Base-by-base conservation (phyloP, 2,113 vertebrate species). In the Indri indri region DNA sequence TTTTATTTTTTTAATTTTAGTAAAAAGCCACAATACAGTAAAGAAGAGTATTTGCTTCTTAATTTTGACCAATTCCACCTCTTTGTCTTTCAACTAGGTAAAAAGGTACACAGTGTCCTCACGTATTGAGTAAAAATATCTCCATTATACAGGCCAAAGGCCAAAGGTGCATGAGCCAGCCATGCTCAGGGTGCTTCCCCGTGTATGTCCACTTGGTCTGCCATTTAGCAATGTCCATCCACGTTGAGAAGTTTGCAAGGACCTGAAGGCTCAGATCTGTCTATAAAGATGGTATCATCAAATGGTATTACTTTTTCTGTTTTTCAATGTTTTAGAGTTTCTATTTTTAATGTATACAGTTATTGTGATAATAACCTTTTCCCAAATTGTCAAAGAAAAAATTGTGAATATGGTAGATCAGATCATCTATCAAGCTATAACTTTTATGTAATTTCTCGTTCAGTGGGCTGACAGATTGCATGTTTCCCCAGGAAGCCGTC, bases 311-410 rank as follows among this genome's bases (percentile, higher is more conserved):
- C 18, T 79, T 85, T 93, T 74, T 92, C 30, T 93, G 42, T 30
- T 88, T 91, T 81, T 76, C 13, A 37, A 3, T 89, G 42, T 89
- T 59, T 80, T 52, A 25, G 59, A 63, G 17, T 84, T 81, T 52
- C 40, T 65, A 85, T 83, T 85, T 84, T 70, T 30, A 2, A 80
- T 82, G 8, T 40, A 16, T 73, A 16, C 5, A 73, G 22, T 82
- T 95, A 65, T 92, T 97, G 30, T 85, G 71, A 92, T 90, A 90
- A 90, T 13, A 82, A 57, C 2, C 7, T 90, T 95, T 74, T 20
- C 59, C 12, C 63, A 85, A 23, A 61, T 71, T 85, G 20, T 86
- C 25, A 81, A 81, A 79, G 7, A 94, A 54, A 47, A 92, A 90
- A 88, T 50, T 50, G 22, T 68, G n/a, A 81, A 76, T 88, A 20